Percentiles rank a stretch among this genome's conserved stretches.
phyloP scores from a whole-genome alignment of 2,797 vertebrate genomes.

The Pseudomugil gertrudae region DNA sequence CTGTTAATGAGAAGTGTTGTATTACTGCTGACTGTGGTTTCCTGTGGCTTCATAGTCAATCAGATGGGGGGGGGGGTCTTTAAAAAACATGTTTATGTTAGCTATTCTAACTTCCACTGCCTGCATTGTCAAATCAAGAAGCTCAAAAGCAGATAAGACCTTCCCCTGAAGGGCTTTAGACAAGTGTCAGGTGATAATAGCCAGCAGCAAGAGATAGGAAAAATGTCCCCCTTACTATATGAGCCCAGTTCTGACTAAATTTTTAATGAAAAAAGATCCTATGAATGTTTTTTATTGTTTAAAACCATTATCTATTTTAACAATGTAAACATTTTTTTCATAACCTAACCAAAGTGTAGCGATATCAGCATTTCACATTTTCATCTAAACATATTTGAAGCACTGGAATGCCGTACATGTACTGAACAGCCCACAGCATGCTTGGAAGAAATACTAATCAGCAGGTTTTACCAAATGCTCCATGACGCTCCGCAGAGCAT shows the following conservation, averaged over 20 bases:
- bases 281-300: too few species aligned
- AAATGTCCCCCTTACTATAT: slow-evolving; percentile 36
- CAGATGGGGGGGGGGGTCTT: too few species aligned
- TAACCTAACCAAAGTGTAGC: not conserved
- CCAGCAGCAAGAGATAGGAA: slow-evolving; percentile 17
- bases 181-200: slow-evolving; percentile 51
- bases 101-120: slow-evolving; percentile 39
- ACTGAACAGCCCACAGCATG: slow-evolving; percentile 13
- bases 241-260: slow-evolving; percentile 12
- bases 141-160: slow-evolving; percentile 55
- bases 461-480: slow-evolving; percentile 43
- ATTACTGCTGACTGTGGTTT: too few species aligned
- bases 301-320: too few species aligned
- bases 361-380: not conserved
- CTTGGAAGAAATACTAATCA: slow-evolving; percentile 25
- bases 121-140: slow-evolving; percentile 47
- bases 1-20: too few species aligned
- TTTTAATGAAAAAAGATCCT: slow-evolving; percentile 19
- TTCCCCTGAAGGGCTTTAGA: slow-evolving; percentile 31
- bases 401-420: slow-evolving; percentile 3
- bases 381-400: slow-evolving; percentile 13
- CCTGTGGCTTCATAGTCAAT: too few species aligned
- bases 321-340: too few species aligned
- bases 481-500: slow-evolving; percentile 21
- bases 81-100: slow-evolving; percentile 31